Percentiles rank a stretch among this genome's conserved stretches.
phyloP scores from a whole-genome alignment of 2,888 invertebrate genomes.

The Dynastes maya region DNA sequence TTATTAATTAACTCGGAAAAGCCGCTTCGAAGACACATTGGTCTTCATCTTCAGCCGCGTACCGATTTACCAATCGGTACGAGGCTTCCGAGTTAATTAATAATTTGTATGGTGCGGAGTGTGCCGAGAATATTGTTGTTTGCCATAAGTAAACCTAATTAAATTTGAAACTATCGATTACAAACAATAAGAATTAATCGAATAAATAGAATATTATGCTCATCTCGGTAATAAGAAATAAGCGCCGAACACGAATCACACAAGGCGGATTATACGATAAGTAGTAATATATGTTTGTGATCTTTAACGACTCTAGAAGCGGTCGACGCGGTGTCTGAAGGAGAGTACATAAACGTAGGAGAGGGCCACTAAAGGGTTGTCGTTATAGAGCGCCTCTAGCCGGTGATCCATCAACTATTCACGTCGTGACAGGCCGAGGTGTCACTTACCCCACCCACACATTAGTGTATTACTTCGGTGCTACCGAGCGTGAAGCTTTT shows the following conservation, averaged over 20 bases:
- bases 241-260: background rate
- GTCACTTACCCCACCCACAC: constrained; percentile 66
- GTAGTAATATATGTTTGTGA: constrained; percentile 49
- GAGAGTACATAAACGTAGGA: constrained; percentile 54
- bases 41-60: too few species aligned
- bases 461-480: constrained; percentile 67
- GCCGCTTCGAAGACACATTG: too few species aligned
- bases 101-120: too few species aligned
- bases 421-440: constrained; percentile 65
- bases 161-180: too few species aligned
- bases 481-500: constrained; percentile 61
- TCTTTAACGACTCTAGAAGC: constrained; percentile 49
- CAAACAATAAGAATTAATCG: too few species aligned
- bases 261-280: constrained; percentile 47
- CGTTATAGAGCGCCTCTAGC: constrained; percentile 54
- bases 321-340: constrained; percentile 49
- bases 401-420: constrained; percentile 67
- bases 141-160: too few species aligned
- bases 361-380: constrained; percentile 60
- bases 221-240: background rate
- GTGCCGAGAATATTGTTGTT: too few species aligned
- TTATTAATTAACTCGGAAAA: too few species aligned
- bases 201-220: background rate
- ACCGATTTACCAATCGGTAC: too few species aligned
- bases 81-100: too few species aligned